Percentiles rank a stretch among this genome's conserved stretches.
phyloP scores from a whole-genome alignment of 2,888 invertebrate genomes.

The Cheilosia vulpina region DNA sequence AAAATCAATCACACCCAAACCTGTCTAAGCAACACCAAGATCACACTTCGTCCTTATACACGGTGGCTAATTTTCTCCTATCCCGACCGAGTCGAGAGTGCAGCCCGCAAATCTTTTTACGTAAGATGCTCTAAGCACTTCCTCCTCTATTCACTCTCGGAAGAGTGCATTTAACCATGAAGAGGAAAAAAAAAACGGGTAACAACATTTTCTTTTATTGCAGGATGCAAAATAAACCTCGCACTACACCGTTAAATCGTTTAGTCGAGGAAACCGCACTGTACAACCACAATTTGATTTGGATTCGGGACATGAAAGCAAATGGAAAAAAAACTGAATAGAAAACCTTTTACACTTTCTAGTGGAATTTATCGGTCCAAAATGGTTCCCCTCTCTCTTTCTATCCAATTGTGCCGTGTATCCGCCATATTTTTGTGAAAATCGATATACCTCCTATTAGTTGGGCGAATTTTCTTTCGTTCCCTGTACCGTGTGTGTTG shows the following conservation, averaged over 20 bases:
- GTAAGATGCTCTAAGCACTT: conserved; percentile 69
- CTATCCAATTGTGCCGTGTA: conserved; percentile 58
- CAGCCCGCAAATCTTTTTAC: conserved; percentile 67
- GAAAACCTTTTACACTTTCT: conserved; percentile 71
- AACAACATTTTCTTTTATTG: conserved; percentile 28
- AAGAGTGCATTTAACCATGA: conserved; percentile 71
- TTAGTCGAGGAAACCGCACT: conserved; percentile 59
- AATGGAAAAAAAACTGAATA: background rate
- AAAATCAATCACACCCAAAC: conserved; percentile 75
- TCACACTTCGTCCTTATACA: conserved; percentile 49
- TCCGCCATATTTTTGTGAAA: conserved; percentile 75
- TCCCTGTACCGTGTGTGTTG: conserved; percentile 62
- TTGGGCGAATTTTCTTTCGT: conserved; percentile 72
- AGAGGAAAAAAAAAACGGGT: conserved; percentile 41
- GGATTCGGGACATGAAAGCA: conserved; percentile 44
- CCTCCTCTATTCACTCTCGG: conserved; percentile 52
- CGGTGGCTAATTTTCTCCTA: conserved; percentile 45
- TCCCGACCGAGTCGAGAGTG: conserved; percentile 35
- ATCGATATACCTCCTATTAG: conserved; percentile 75
- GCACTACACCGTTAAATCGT: conserved; percentile 61
- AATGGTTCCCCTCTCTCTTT: conserved; percentile 62
- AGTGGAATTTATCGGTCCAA: conserved; percentile 73
- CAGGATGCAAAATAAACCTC: conserved; percentile 61
- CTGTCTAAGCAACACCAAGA: conserved; percentile 64
- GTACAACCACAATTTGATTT: conserved; percentile 63